phyloP scores from a whole-genome alignment of 2,888 invertebrate genomes.

The Cephus sareptanus region DNA sequence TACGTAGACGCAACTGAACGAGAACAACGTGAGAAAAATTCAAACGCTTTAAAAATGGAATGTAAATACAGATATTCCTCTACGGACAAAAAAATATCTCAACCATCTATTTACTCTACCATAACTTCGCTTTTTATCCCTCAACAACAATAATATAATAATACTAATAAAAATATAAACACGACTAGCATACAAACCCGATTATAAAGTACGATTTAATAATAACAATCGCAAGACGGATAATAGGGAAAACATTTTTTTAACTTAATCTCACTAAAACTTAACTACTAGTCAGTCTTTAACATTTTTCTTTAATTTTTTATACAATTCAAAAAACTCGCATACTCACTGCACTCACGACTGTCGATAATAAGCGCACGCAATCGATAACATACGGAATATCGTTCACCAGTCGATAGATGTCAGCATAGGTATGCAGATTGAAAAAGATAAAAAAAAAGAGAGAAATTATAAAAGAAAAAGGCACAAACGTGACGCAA shows the following conservation, averaged over 20 bases:
- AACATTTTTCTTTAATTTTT: background rate
- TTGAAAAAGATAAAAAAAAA: background rate
- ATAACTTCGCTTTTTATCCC: background rate
- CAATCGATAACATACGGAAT: background rate
- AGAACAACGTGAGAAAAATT: background rate
- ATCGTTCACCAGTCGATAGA: background rate
- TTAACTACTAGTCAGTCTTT: background rate
- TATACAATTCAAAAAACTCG: background rate
- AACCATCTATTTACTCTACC: background rate
- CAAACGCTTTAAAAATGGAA: background rate
- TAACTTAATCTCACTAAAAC: background rate
- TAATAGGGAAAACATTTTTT: background rate
- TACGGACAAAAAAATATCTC: background rate
- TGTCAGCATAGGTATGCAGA: background rate
- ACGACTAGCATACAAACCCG: background rate
- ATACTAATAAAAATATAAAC: background rate
- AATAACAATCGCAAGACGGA: background rate
- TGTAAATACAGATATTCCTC: background rate
- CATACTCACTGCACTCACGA: background rate
- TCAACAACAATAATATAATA: background rate
- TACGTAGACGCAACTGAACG: background rate
- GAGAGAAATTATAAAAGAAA: background rate
- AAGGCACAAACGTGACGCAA: background rate
- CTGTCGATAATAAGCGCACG: background rate
- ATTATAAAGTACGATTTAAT: background rate